These are phyloP conservation scores for Tylochromis polylepis DNA, from an alignment of 2,113 vertebrate genomes.

Conservation along the genomic window DNA sequence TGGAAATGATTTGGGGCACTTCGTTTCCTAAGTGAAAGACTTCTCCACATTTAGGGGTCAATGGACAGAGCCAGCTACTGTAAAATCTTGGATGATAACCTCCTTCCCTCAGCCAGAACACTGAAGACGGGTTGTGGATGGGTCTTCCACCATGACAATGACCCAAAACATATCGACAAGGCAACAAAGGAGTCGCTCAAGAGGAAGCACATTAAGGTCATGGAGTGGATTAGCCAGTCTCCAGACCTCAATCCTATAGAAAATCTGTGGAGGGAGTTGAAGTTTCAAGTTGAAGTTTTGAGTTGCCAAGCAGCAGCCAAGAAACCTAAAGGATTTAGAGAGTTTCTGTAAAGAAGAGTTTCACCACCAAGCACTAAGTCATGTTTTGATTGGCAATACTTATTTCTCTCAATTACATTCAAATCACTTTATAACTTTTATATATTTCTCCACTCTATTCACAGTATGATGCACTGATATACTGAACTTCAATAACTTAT, in stretches of 20 bases:
- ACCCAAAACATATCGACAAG: not conserved
- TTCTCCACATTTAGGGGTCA: not conserved
- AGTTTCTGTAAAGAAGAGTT: not conserved
- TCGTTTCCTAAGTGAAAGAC: too few relatives aligned
- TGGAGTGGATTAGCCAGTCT: not conserved
- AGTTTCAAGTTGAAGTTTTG: not conserved
- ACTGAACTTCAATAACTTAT: not conserved
- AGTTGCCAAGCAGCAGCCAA: not conserved
- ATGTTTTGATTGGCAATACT: not conserved
- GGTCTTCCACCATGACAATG: not conserved
- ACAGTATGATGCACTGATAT: not conserved
- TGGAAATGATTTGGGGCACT: too few relatives aligned
- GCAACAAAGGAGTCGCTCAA: not conserved
- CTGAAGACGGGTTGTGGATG: not conserved
- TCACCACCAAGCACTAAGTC: not conserved
- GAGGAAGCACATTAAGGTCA: not conserved
- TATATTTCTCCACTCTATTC: not conserved
- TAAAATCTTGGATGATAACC: accelerated
- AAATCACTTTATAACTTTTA: not conserved
- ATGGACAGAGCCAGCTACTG: not conserved
- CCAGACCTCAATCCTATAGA: accelerated
- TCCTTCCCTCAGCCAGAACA: not conserved
- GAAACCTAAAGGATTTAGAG: not conserved
- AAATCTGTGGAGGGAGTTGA: not conserved
- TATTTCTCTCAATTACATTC: not conserved